These are phyloP conservation scores for Lepus americanus DNA, from an alignment of 2,113 vertebrate genomes.

Conservation along the genomic window DNA sequence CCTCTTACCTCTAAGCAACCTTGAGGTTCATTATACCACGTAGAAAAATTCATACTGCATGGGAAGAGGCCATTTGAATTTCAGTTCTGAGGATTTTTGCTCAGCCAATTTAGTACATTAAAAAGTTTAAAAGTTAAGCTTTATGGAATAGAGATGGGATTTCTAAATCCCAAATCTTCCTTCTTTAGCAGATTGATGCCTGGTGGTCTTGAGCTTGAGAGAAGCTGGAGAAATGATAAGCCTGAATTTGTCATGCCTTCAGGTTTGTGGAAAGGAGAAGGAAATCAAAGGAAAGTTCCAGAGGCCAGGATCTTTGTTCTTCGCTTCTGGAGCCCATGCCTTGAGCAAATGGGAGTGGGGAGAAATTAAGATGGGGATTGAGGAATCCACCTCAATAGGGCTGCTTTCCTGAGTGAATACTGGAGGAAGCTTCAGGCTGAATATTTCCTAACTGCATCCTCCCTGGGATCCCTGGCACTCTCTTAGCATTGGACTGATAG, in stretches of 20 bases:
- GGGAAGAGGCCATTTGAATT: slow-evolving; percentile 17
- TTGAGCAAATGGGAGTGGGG: neutral
- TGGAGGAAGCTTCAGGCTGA: neutral
- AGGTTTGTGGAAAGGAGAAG: neutral
- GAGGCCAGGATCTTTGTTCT: neutral
- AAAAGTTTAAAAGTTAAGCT: slow-evolving; percentile 21
- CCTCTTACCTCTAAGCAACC: neutral
- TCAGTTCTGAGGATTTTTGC: neutral
- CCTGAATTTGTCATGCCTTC: neutral
- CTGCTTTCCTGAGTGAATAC: neutral
- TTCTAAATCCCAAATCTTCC: neutral
- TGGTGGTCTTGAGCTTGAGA: neutral
- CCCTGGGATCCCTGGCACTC: neutral
- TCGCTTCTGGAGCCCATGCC: neutral
- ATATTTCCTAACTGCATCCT: too few species aligned
- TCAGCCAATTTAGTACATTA: slow-evolving; percentile 19
- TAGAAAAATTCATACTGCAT: neutral
- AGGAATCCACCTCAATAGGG: neutral
- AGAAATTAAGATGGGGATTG: too few species aligned
- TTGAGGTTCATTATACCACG: neutral
- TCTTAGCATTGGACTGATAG: too few species aligned
- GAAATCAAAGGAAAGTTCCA: neutral
- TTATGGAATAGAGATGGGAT: neutral
- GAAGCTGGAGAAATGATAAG: neutral
- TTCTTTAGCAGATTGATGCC: neutral